Percentiles rank a stretch among this genome's conserved stretches.
These are phyloP conservation scores for Neosilurus hyrtlii DNA, from an alignment of 2,797 vertebrate species.

Conservation along the genomic window DNA sequence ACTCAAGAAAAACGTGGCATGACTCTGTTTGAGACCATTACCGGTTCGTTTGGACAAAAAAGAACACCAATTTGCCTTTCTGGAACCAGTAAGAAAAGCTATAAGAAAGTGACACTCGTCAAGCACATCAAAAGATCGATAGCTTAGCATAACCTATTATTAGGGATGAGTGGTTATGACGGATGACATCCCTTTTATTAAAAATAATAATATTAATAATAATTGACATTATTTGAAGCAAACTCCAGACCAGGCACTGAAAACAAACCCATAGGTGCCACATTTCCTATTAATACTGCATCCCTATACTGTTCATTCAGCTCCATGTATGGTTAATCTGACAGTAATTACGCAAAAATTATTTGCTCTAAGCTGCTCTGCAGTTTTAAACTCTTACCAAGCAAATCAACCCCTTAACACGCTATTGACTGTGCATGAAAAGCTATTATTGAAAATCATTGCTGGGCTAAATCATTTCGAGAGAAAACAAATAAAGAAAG, in stretches of 20 bases:
- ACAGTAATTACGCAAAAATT: constrained; percentile 31
- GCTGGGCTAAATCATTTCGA: background rate
- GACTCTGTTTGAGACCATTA: constrained; percentile 26
- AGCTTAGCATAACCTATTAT: constrained; percentile 1
- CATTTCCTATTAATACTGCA: constrained; percentile 9
- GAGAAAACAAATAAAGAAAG: constrained; percentile 40
- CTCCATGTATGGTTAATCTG: constrained; percentile 14
- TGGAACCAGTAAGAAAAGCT: background rate
- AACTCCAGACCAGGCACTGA: background rate
- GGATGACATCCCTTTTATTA: background rate
- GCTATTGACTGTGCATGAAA: constrained; percentile 22
- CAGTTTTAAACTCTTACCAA: constrained; percentile 19
- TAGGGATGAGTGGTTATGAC: constrained; percentile 2
- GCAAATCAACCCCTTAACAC: constrained; percentile 27
- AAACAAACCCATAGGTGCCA: background rate
- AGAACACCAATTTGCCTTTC: background rate
- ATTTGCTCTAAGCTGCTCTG: constrained; percentile 21
- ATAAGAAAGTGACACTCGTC: background rate
- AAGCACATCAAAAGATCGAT: constrained; percentile 10
- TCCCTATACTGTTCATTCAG: constrained; percentile 12
- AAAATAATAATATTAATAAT: too few relatives aligned
- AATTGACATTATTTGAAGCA: background rate
- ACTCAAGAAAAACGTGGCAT: too few relatives aligned
- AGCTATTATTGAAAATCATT: constrained; percentile 17
- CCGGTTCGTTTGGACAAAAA: constrained; percentile 29